Conservation (phyloP, 2,888 invertebrate genomes). For the Timema cristinae region DNA sequence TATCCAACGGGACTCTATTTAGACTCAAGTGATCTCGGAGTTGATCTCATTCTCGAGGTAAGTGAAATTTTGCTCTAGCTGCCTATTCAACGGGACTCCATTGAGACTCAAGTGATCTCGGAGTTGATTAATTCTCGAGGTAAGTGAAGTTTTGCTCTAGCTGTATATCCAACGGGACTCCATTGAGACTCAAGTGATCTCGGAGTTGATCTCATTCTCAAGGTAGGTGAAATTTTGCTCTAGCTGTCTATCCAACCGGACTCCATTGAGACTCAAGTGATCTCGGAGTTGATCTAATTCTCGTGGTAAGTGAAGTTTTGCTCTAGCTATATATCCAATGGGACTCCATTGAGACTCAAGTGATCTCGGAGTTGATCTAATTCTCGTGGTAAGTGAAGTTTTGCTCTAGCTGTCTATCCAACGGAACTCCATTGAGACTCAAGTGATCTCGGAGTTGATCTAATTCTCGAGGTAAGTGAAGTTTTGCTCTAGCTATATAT, state of each 20-base stretch:
- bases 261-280: not conserved
- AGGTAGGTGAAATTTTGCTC: not conserved
- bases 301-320: not conserved
- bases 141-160: not conserved
- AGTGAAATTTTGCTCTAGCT: not conserved
- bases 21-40: not conserved
- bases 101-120: not conserved
- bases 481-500: too few relatives aligned
- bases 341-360: conserved; percentile 37
- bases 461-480: too few relatives aligned
- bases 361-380: not conserved
- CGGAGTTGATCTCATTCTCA: not conserved
- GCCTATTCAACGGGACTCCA: conserved; percentile 40
- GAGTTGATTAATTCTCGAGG: not conserved
- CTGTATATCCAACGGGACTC: conserved; percentile 41
- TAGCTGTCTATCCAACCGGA: conserved; percentile 41
- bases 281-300: not conserved
- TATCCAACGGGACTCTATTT: not conserved
- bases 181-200: not conserved
- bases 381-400: not conserved
- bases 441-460: too few relatives aligned
- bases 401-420: not conserved
- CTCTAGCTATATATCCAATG: conserved; percentile 34
- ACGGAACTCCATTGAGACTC: too few relatives aligned
- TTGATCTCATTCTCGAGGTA: not conserved